phyloP scores from a whole-genome alignment of 2,113 vertebrate genomes.

The Heliornis fulica region DNA sequence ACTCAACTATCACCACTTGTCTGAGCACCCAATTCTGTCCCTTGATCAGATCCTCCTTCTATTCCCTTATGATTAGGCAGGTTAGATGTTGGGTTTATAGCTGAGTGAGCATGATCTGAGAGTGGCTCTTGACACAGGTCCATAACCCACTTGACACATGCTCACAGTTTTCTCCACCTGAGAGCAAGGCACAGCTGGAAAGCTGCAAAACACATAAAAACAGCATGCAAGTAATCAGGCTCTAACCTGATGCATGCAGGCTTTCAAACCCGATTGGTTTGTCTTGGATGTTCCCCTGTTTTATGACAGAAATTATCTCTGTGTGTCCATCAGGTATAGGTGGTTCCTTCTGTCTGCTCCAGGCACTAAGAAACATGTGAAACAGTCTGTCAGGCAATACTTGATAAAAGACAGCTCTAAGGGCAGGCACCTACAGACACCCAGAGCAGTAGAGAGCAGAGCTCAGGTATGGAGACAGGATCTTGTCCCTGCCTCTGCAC shows the following conservation, averaged over 20 bases:
- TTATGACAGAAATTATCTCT: not conserved
- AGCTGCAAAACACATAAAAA: not conserved
- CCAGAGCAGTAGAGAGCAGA: not conserved
- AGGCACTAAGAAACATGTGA: not conserved
- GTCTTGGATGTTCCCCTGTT: too few species aligned
- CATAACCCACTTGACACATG: not conserved
- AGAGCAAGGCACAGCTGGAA: not conserved
- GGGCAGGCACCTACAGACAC: not conserved
- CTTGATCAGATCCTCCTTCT: not conserved
- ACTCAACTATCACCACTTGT: rapidly evolving
- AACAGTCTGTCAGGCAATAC: not conserved
- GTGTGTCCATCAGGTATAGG: not conserved
- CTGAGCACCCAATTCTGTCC: not conserved
- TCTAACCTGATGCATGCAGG: too few species aligned
- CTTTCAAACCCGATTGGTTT: too few species aligned
- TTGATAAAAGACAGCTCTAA: not conserved
- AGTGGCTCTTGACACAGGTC: not conserved
- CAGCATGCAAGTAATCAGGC: not conserved
- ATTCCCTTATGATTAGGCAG: not conserved
- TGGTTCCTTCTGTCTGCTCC: not conserved
- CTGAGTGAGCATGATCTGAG: not conserved
- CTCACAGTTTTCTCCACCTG: not conserved
- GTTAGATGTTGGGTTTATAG: not conserved
- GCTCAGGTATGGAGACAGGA: not conserved
- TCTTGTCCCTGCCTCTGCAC: rapidly evolving